phyloP scores from a whole-genome alignment of 2,888 invertebrate genomes.

The Caenorhabditis angaria region DNA sequence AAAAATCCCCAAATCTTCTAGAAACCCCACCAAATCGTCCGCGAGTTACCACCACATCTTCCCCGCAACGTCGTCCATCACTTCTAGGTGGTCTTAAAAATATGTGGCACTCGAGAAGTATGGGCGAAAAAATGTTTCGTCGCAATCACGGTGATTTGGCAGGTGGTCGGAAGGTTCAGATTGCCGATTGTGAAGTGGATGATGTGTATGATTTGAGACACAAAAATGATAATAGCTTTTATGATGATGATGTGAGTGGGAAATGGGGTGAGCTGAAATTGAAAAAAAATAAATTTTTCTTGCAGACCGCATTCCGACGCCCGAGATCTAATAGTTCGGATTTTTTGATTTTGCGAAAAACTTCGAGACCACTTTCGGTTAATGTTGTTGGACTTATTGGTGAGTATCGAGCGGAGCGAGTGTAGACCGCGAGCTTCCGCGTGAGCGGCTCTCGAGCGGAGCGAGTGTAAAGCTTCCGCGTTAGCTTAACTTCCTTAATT shows the following conservation, averaged over 20 bases:
- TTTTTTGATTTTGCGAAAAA: slow-evolving; percentile 58
- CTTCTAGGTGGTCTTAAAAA: slow-evolving; percentile 17
- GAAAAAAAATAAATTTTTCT: neutral
- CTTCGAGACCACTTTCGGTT: slow-evolving; percentile 59
- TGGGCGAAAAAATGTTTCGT: slow-evolving; percentile 33
- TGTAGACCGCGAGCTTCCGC: too few species aligned
- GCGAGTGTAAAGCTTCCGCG: too few species aligned
- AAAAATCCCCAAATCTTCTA: slow-evolving; percentile 4
- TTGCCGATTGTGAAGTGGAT: slow-evolving; percentile 46
- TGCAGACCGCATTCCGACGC: slow-evolving; percentile 38
- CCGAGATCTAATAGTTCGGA: slow-evolving; percentile 60
- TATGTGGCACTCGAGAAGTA: too few species aligned
- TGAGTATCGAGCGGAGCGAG: slow-evolving; percentile 7
- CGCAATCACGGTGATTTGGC: slow-evolving; percentile 24
- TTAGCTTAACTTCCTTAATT: too few species aligned
- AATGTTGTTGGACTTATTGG: slow-evolving; percentile 60
- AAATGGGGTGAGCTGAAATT: slow-evolving; percentile 6
- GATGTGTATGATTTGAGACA: slow-evolving; percentile 52
- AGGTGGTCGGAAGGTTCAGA: slow-evolving; percentile 16
- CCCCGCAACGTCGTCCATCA: slow-evolving; percentile 25
- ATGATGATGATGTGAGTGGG: slow-evolving; percentile 45
- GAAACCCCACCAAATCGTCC: slow-evolving; percentile 10
- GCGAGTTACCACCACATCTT: slow-evolving; percentile 18
- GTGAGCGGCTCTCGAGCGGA: too few species aligned
- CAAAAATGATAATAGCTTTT: slow-evolving; percentile 45